Percentiles rank a stretch among this genome's conserved stretches.
Evolutionary conservation across 2,113 vertebrate genomes (phyloP).

Genomic region (Struthidea cinerea): DNA sequence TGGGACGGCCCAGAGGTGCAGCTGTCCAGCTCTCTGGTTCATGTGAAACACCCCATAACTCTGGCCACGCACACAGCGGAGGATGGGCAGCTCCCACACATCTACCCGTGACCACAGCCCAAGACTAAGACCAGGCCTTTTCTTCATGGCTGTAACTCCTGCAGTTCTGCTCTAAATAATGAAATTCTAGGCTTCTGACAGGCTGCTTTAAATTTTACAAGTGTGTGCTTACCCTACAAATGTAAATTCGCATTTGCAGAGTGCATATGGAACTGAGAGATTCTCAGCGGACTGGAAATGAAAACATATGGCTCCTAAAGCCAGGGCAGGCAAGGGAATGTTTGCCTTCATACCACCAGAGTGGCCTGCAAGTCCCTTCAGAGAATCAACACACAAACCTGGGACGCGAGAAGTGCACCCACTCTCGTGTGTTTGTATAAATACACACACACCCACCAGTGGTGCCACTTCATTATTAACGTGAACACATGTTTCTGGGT

Average conservation of each 20-base stretch:
- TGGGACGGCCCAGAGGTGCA: not conserved
- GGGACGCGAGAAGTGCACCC: not conserved
- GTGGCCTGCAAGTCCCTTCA: not conserved
- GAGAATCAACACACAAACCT: not conserved
- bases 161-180: not conserved
- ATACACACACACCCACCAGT: no score
- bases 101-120: not conserved
- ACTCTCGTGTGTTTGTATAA: not conserved
- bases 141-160: not conserved
- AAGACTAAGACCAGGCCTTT: not conserved
- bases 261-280: not conserved
- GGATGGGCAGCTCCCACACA: not conserved
- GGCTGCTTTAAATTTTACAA: not conserved
- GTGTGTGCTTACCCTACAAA: not conserved
- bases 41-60: rapidly evolving
- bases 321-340: not conserved
- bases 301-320: not conserved
- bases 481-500: not conserved
- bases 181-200: not conserved
- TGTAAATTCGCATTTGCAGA: not conserved
- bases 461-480: not conserved
- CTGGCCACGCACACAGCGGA: not conserved
- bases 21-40: not conserved
- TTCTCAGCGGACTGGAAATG: not conserved
- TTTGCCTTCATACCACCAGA: not conserved